Evolutionary conservation across 2,888 invertebrate genomes (phyloP).

Genomic region (Rotaria socialis): DNA sequence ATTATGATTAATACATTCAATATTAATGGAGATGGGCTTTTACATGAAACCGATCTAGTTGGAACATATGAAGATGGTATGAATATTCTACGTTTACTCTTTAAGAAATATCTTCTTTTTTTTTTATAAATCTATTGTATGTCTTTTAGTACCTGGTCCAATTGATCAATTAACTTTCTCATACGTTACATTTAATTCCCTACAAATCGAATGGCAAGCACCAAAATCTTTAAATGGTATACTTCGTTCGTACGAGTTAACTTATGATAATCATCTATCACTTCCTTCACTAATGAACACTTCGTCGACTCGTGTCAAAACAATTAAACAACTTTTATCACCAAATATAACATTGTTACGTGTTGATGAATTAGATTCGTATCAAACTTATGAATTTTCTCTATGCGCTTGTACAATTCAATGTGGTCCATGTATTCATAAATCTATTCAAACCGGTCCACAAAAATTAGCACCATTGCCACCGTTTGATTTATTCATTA

Average conservation of each 20-base stretch:
- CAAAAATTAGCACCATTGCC: background rate
- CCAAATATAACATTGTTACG: background rate
- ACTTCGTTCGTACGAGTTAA: background rate
- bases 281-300: background rate
- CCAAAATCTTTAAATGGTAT: background rate
- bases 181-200: background rate
- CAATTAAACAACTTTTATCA: background rate
- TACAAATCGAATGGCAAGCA: background rate
- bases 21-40: background rate
- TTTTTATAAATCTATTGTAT: too few species aligned
- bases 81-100: background rate
- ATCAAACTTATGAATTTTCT: background rate
- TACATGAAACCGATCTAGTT: background rate
- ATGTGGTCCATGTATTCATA: background rate
- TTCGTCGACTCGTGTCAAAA: background rate
- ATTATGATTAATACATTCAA: background rate
- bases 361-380: conserved; percentile 3
- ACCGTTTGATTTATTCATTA: background rate
- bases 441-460: conserved; percentile 10
- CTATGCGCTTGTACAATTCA: conserved; percentile 5
- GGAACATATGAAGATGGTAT: conserved; percentile 11
- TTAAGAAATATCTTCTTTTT: too few species aligned
- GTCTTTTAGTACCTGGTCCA: background rate
- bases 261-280: background rate
- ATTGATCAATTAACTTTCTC: conserved; percentile 1